Conservation (phyloP, 2,113 vertebrate genomes). For the Zosterops hypoxanthus region DNA sequence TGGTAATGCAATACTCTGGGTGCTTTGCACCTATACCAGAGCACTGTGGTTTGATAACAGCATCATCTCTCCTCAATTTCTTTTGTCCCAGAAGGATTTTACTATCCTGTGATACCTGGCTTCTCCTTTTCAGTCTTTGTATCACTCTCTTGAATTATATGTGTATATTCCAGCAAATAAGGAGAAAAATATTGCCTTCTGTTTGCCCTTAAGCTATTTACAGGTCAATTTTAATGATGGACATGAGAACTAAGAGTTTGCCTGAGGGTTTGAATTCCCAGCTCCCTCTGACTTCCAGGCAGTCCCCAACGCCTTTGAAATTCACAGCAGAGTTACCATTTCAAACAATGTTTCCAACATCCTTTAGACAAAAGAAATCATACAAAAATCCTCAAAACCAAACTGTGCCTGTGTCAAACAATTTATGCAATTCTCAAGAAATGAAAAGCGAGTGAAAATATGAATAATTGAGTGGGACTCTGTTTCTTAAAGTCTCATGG, state of each 20-base stretch:
- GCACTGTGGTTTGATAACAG: neutral
- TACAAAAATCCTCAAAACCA: neutral
- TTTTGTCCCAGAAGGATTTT: neutral
- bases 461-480: constrained; percentile 57
- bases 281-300: neutral
- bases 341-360: neutral
- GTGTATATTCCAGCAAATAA: neutral
- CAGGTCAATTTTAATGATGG: constrained; percentile 16
- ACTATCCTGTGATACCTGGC: neutral
- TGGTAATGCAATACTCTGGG: no score
- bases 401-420: neutral
- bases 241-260: neutral
- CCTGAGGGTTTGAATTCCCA: neutral
- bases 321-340: neutral
- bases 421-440: constrained; percentile 28
- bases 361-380: constrained; percentile 7
- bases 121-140: neutral
- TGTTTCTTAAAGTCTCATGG: constrained; percentile 16
- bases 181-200: neutral
- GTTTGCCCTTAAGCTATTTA: constrained; percentile 12
- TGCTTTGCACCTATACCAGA: neutral
- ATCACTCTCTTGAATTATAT: neutral
- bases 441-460: constrained; percentile 31
- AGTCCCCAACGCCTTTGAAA: neutral
- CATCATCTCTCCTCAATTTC: neutral